Conservation (phyloP, 2,113 vertebrate genomes). For the Ameiurus melas region DNA sequence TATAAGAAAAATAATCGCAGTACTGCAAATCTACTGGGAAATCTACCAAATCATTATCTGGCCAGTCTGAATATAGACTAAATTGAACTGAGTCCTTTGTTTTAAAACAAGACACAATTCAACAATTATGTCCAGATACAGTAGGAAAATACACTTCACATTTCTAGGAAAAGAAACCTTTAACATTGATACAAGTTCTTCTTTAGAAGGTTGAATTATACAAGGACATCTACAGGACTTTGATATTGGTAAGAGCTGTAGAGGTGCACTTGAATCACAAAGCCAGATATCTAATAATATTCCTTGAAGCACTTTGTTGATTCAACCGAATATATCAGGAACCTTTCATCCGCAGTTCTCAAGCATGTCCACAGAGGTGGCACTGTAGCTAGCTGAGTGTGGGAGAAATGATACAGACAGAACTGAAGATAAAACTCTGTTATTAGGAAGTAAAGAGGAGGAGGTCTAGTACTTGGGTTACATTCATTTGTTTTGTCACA, state of each 20-base stretch:
- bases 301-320: slow-evolving; percentile 50
- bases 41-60: not conserved
- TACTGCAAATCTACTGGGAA: not conserved
- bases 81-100: not conserved
- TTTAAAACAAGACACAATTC: not conserved
- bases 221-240: not conserved
- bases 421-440: slow-evolving; percentile 59
- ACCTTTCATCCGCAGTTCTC: slow-evolving; percentile 35
- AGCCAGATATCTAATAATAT: slow-evolving; percentile 7
- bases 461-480: slow-evolving; percentile 45
- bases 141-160: not conserved
- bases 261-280: slow-evolving; percentile 5
- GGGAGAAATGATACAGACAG: slow-evolving; percentile 58
- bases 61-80: not conserved
- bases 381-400: slow-evolving; percentile 58
- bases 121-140: not conserved
- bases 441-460: slow-evolving; percentile 33
- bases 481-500: slow-evolving; percentile 5
- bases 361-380: slow-evolving; percentile 38
- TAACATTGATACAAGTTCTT: not conserved
- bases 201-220: not conserved
- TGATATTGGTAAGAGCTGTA: not conserved
- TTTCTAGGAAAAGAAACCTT: not conserved
- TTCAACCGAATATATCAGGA: slow-evolving; percentile 32
- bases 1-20: too few relatives aligned